Evolutionary conservation across 2,113 vertebrate genomes (phyloP).

Genomic region (Urocolius indicus): DNA sequence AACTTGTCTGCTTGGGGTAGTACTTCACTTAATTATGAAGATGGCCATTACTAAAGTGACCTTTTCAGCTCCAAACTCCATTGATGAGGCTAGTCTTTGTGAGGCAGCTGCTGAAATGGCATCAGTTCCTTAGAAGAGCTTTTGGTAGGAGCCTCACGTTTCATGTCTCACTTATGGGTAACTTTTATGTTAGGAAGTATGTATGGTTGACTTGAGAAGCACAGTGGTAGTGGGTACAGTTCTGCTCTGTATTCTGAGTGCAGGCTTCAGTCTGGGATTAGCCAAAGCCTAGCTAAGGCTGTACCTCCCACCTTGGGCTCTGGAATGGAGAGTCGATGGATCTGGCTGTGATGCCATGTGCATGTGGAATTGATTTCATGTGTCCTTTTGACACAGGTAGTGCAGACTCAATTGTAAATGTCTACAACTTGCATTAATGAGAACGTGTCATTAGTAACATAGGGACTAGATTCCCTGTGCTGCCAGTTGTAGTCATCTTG

Average conservation of each 20-base stretch:
- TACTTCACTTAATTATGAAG: not conserved
- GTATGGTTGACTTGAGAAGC: not conserved
- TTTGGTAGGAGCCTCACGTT: not conserved
- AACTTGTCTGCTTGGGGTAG: not conserved
- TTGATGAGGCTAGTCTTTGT: not conserved
- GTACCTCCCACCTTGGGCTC: not conserved
- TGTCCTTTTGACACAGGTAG: not conserved
- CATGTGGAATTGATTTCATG: not conserved
- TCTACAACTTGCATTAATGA: not conserved
- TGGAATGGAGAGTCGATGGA: not conserved
- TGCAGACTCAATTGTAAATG: not conserved
- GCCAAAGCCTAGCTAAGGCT: not conserved
- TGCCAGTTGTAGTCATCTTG: not conserved
- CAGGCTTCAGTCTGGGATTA: not conserved
- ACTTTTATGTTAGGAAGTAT: not conserved
- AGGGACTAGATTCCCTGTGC: not conserved
- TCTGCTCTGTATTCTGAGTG: not conserved
- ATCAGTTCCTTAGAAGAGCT: not conserved
- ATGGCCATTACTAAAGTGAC: not conserved
- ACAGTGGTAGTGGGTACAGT: not conserved
- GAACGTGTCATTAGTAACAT: not conserved
- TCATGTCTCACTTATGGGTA: not conserved
- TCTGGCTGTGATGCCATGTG: accelerated
- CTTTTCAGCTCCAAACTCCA: not conserved
- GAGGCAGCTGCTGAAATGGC: not conserved